phyloP scores from a whole-genome alignment of 2,113 vertebrate genomes.

The Leucosticte australis region DNA sequence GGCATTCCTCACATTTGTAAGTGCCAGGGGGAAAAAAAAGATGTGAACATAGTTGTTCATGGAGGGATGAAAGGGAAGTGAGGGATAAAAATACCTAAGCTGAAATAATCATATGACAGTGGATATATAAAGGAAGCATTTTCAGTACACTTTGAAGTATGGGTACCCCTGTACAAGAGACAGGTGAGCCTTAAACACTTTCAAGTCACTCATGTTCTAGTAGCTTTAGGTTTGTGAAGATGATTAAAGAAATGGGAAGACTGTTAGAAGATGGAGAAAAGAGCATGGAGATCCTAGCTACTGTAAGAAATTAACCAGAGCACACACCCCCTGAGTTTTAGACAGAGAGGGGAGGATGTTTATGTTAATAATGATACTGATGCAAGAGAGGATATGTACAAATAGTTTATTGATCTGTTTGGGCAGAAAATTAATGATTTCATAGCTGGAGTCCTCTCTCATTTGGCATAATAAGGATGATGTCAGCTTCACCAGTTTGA shows the following conservation, averaged over 20 bases:
- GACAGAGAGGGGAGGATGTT: not conserved
- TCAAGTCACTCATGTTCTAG: not conserved
- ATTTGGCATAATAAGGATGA: not conserved
- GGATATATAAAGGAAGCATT: not conserved
- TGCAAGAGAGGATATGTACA: not conserved
- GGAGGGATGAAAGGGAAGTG: not conserved
- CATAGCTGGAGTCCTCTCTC: not conserved
- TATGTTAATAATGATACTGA: not conserved
- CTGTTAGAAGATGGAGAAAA: not conserved
- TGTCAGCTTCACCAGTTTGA: not conserved
- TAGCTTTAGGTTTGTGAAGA: not conserved
- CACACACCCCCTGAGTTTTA: not conserved
- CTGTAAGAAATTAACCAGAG: not conserved
- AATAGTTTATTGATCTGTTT: not conserved
- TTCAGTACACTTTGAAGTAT: not conserved
- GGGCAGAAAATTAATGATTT: not conserved
- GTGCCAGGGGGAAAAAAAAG: not conserved
- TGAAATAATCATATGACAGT: not conserved
- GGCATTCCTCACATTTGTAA: not conserved
- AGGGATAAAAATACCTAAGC: not conserved
- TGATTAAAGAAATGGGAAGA: not conserved
- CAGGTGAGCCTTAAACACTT: not conserved
- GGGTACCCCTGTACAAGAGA: not conserved
- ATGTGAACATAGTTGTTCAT: not conserved
- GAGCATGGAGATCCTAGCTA: not conserved